Conservation (phyloP, 2,113 vertebrate species). For the Redunca redunca region DNA sequence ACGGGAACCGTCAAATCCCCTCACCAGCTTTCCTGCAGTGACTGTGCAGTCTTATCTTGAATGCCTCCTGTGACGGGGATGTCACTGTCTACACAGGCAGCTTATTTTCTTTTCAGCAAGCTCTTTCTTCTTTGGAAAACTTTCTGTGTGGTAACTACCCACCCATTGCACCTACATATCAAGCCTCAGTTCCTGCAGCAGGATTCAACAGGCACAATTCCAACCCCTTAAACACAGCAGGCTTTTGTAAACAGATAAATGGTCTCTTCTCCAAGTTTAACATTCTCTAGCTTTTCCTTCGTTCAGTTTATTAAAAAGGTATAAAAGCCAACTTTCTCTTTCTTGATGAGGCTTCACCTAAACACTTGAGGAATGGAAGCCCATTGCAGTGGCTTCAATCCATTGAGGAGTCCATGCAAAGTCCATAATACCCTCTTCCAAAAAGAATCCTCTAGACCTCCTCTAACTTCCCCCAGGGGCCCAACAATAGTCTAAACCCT, state of each 20-base stretch:
- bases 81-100: background rate
- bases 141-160: background rate
- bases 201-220: background rate
- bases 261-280: background rate
- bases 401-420: background rate
- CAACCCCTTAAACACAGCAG: background rate
- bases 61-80: background rate
- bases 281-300: background rate
- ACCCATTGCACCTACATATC: background rate
- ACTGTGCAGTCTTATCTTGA: background rate
- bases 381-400: background rate
- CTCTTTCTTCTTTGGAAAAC: background rate
- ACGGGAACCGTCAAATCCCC: background rate
- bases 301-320: background rate
- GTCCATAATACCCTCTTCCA: background rate
- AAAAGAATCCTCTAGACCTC: background rate
- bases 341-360: background rate
- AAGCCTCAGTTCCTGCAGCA: background rate
- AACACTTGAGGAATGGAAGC: background rate
- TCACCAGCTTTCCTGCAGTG: background rate
- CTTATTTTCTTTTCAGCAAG: background rate
- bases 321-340: background rate
- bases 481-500: background rate
- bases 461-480: too few species aligned
- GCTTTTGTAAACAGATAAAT: background rate